Evolutionary conservation across 1,140 invertebrate genomes (phyloP).

Genomic region (Battus philenor): DNA sequence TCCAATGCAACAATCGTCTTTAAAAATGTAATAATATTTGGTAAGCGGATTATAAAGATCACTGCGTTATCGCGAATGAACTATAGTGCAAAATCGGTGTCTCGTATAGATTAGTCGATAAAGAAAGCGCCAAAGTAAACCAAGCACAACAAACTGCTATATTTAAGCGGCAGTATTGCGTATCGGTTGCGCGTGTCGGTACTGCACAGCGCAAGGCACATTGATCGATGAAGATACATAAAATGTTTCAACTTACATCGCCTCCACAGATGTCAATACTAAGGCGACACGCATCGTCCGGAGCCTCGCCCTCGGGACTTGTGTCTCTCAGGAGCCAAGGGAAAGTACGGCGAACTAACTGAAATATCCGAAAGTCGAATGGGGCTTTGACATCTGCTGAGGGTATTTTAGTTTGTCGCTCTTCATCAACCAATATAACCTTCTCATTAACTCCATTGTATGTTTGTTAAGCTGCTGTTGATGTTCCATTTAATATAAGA

Average conservation of each 20-base stretch:
- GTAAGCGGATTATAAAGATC: too few relatives aligned
- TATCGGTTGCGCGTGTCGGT: not conserved
- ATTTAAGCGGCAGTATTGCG: not conserved
- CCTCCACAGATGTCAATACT: constrained; percentile 12
- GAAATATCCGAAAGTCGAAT: constrained; percentile 12
- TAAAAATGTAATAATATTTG: too few relatives aligned
- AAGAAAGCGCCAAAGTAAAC: too few relatives aligned
- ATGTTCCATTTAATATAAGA: not conserved
- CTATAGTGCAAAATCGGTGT: too few relatives aligned
- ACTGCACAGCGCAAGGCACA: constrained; percentile 4
- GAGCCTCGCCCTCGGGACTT: constrained; percentile 3
- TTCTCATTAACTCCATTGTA: not conserved
- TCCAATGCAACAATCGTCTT: too few relatives aligned
- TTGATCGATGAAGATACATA: constrained; percentile 17
- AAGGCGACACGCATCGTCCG: constrained; percentile 5
- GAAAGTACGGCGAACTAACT: constrained; percentile 16
- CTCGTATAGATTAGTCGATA: too few relatives aligned
- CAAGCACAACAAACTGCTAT: constrained; percentile 2
- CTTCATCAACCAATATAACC: constrained; percentile 15
- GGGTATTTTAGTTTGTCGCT: constrained; percentile 1
- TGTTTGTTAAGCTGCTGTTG: not conserved
- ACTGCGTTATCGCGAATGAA: too few relatives aligned
- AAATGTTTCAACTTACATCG: constrained; percentile 7
- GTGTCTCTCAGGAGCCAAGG: constrained; percentile 15
- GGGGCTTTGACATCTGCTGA: too few relatives aligned